A percentile compares a stretch with the other conserved stretches of the same genome.
phyloP scores from a whole-genome alignment of 2,888 invertebrate species.

The Acleris sparsana region DNA sequence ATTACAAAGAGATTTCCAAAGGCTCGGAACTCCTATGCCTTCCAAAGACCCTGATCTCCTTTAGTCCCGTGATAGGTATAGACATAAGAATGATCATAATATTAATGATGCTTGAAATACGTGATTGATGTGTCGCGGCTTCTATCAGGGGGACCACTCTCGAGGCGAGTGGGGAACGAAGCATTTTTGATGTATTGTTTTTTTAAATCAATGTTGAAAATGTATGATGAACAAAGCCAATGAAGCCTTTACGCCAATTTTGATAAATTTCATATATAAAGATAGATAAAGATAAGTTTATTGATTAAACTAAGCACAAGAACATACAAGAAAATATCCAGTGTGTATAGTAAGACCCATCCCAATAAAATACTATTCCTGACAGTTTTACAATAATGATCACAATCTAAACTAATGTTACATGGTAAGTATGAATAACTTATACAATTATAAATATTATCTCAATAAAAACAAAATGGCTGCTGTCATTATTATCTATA shows the following conservation, averaged over 20 bases:
- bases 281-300: no score
- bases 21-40: no score
- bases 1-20: no score
- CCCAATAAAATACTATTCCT: constrained; percentile 4
- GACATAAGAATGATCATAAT: no score
- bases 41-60: no score
- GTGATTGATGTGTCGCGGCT: constrained; percentile 68
- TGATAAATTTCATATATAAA: no score
- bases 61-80: no score
- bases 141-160: constrained; percentile 41
- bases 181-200: constrained; percentile 13
- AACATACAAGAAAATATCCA: no score
- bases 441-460: constrained; percentile 6
- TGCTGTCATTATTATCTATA: constrained; percentile 20
- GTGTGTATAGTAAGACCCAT: constrained; percentile 7
- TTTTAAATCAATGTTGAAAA: not conserved
- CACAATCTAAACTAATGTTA: constrained; percentile 3
- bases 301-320: no score
- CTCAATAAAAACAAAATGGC: constrained; percentile 23
- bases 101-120: not conserved
- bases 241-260: no score
- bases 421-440: constrained; percentile 9
- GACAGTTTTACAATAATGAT: not conserved
- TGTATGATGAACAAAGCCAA: no score
- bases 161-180: constrained; percentile 11